Percentiles rank a stretch among this genome's conserved stretches.
Conservation (phyloP, 1,140 invertebrate species). For the Dysdera silvatica region DNA sequence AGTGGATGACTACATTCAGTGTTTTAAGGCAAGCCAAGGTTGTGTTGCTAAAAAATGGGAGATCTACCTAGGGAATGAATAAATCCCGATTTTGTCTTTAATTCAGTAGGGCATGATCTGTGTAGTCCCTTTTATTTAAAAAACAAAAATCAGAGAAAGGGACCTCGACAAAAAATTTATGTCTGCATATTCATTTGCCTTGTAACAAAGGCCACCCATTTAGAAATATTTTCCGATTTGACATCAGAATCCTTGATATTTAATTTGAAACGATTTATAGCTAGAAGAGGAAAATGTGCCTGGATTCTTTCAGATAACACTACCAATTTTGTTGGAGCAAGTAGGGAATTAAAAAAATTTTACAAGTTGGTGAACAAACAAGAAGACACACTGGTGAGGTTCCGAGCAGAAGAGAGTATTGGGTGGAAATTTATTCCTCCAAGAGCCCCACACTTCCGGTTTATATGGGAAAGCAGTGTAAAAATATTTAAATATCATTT, state of each 20-base stretch:
- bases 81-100: background rate
- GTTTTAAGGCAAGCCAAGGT: background rate
- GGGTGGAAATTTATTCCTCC: slow-evolving; percentile 43
- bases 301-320: slow-evolving; percentile 26
- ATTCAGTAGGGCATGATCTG: slow-evolving; percentile 35
- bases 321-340: slow-evolving; percentile 20
- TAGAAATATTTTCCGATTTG: slow-evolving; percentile 42
- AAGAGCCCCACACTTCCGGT: slow-evolving; percentile 40
- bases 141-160: slow-evolving; percentile 30
- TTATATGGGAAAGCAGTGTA: slow-evolving; percentile 23
- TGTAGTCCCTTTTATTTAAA: slow-evolving; percentile 43
- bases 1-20: no score
- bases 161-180: slow-evolving; percentile 41
- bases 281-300: slow-evolving; percentile 34
- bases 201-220: slow-evolving; percentile 43
- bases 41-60: background rate
- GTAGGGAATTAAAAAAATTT: slow-evolving; percentile 12
- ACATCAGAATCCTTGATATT: slow-evolving; percentile 42
- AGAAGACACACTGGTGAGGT: background rate
- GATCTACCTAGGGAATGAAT: background rate
- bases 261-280: slow-evolving; percentile 42
- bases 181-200: slow-evolving; percentile 46
- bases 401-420: slow-evolving; percentile 3
- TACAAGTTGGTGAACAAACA: background rate
- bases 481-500: slow-evolving; percentile 34